phyloP scores from a whole-genome alignment of 2,113 vertebrate species.

The Scomber colias region DNA sequence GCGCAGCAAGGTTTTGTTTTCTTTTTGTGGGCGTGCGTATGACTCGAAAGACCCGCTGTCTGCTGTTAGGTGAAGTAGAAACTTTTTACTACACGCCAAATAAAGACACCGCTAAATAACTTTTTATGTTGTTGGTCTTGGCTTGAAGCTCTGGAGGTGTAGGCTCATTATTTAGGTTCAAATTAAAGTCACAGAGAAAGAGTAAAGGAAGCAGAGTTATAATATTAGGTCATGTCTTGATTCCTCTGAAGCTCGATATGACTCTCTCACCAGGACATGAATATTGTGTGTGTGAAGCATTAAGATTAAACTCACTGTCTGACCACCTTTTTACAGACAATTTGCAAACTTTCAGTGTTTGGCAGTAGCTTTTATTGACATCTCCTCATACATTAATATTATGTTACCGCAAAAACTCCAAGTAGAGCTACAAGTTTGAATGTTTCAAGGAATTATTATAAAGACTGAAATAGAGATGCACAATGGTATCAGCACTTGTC shows the following conservation, averaged over 20 bases:
- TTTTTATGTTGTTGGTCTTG: conserved; percentile 2
- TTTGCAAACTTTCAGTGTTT: conserved; percentile 7
- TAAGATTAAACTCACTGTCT: background rate
- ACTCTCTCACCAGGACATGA: background rate
- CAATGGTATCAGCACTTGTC: no score
- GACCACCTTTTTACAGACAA: background rate
- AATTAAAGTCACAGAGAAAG: conserved; percentile 15
- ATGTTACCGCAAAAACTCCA: no score
- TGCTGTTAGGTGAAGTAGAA: conserved; percentile 33
- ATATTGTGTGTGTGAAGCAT: conserved; percentile 25
- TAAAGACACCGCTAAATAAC: conserved; percentile 28
- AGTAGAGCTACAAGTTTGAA: no score
- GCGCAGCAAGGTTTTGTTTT: conserved; percentile 72
- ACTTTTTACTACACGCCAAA: background rate
- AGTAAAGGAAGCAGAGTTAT: background rate
- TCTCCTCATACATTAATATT: background rate
- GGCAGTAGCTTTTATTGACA: background rate
- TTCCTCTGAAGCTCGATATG: background rate
- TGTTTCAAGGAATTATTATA: no score
- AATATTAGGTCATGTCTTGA: background rate
- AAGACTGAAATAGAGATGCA: no score
- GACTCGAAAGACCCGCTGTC: conserved; percentile 39
- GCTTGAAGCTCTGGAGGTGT: background rate
- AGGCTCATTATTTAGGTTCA: background rate
- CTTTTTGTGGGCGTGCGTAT: conserved; percentile 42